Evolutionary conservation across 2,888 invertebrate species (phyloP), one percentile per base, ranked within the genome.

Genomic region (Hypsopygia costalis): DNA sequence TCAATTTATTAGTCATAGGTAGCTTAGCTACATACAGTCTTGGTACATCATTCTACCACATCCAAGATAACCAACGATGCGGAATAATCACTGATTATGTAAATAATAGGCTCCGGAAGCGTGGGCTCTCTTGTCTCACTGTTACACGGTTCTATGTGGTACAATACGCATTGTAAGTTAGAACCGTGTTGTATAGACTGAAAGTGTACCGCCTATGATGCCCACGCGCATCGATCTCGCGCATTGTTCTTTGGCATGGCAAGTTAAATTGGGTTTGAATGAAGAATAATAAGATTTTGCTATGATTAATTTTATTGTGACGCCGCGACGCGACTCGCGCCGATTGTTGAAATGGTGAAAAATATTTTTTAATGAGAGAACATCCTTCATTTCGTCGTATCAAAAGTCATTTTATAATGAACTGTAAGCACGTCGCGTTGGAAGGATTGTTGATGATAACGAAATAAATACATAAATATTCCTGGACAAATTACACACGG

Each of bases 161-260:
- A 49, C 53, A 49, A 47, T 48, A 55, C 51, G 46, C 55, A 53
- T 50, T 48, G 41, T 43, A 43, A 55, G 57, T 59, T 64, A 55
- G 57, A 67, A 69, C 69, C 56, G 59, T 70, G 62, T 66, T 48
- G 46, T 36, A 53, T 41, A 57, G 47, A 50, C 10, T 36, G 9
- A 11, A 33, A 40, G 45, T 46, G 44, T 36, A 33, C 49, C 54
- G 54, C 60, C 54, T 49, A 49, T 47, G 44, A 45, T 65, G 69
- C 80, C 81, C 79, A 81, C 81, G 75, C 78, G 62, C 58, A 58
- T 52, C 53, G 68, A 75, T 74, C 67, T 73, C 71, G 69, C 71
- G 67, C 66, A 81, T 81, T 82, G 81, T 81, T 74, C 67, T 49
- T 44, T 48, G 55, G 52, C 52, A 51, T 48, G 55, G 52, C 52